These are phyloP conservation scores for Rhagophthalmus giganteus DNA, from an alignment of 2,888 invertebrate genomes.

Conservation along the genomic window DNA sequence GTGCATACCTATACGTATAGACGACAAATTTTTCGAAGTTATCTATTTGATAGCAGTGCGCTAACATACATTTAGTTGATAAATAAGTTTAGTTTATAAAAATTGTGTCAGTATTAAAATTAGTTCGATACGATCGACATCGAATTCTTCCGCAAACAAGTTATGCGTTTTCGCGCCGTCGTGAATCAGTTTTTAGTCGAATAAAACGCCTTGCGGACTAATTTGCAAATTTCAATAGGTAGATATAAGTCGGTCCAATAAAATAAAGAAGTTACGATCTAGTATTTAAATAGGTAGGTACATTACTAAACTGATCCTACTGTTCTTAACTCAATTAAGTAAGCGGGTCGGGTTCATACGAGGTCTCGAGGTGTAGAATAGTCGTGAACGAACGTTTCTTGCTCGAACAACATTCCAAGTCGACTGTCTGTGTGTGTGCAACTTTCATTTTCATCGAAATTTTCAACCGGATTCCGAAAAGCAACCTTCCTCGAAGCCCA, in stretches of 20 bases:
- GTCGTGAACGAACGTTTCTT: constrained; percentile 9
- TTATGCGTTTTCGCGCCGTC: not conserved
- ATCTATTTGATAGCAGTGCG: no score
- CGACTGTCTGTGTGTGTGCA: not conserved
- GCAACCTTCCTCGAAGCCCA: constrained; percentile 21
- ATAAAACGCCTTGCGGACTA: not conserved
- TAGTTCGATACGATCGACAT: not conserved
- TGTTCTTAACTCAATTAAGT: constrained; percentile 35
- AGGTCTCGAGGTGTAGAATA: constrained; percentile 30
- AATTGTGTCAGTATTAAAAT: not conserved
- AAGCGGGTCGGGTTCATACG: constrained; percentile 41
- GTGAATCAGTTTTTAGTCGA: constrained; percentile 3
- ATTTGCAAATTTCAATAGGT: no score
- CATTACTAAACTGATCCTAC: constrained; percentile 15
- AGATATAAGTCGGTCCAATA: no score
- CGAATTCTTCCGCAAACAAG: not conserved
- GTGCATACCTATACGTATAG: no score
- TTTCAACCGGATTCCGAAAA: constrained; percentile 25
- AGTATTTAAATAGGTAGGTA: constrained; percentile 1
- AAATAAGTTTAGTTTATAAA: no score
- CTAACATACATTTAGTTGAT: no score
- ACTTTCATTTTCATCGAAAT: constrained; percentile 29
- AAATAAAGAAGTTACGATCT: no score
- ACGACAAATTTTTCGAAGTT: no score
- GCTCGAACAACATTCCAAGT: constrained; percentile 18